These are phyloP conservation scores for Rhadina sibilatrix DNA, from an alignment of 2,113 vertebrate genomes.

Conservation along the genomic window DNA sequence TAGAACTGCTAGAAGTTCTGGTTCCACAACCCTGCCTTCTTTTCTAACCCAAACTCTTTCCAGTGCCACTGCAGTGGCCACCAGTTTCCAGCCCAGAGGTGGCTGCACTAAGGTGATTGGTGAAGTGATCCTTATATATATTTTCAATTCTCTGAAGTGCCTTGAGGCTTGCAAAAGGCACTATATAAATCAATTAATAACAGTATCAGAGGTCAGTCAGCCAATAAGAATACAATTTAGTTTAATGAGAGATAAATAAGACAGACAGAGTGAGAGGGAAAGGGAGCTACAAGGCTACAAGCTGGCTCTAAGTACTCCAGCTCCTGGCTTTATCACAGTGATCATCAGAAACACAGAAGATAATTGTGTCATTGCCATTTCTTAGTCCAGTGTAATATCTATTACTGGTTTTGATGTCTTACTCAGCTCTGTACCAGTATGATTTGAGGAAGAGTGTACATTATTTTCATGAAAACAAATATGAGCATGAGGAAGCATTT, in stretches of 20 bases:
- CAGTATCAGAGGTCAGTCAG: constrained; percentile 70
- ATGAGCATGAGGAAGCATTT: constrained; percentile 81
- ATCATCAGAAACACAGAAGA: constrained; percentile 41
- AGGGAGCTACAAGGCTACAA: constrained; percentile 6
- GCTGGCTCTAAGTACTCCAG: not conserved
- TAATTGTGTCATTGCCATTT: constrained; percentile 47
- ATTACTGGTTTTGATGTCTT: constrained; percentile 75
- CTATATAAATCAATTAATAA: constrained; percentile 70
- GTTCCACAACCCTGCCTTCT: not conserved
- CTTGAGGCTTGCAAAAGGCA: constrained; percentile 61
- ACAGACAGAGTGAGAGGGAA: constrained; percentile 50
- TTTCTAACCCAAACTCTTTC: not conserved
- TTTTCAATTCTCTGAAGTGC: constrained; percentile 41
- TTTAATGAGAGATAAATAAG: constrained; percentile 74
- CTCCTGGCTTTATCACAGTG: constrained; percentile 22
- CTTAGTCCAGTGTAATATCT: constrained; percentile 69
- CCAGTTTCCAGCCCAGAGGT: not conserved
- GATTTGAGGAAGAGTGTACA: constrained; percentile 79
- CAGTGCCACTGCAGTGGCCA: not conserved
- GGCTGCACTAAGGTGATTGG: not conserved
- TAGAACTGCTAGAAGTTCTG: not conserved
- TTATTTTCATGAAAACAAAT: constrained; percentile 87
- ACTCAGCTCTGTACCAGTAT: constrained; percentile 71
- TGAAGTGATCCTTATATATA: constrained; percentile 41
- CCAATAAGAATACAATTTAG: constrained; percentile 74